Percentiles rank a stretch among this genome's conserved stretches.
Evolutionary conservation across 2,888 invertebrate species (phyloP).

Genomic region (Rotaria magnacalcarata): DNA sequence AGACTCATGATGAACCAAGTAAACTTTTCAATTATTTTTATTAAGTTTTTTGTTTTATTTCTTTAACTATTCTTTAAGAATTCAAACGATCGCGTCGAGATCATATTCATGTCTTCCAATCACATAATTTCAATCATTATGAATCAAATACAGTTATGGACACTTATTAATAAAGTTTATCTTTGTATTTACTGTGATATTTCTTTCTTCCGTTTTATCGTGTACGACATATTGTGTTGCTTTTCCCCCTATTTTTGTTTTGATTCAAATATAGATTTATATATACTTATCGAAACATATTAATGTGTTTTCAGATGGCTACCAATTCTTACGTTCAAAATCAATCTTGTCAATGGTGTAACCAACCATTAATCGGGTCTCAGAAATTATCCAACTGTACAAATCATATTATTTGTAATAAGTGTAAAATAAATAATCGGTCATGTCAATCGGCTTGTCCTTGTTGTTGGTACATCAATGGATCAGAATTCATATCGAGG

Average conservation of each 20-base stretch:
- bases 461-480: background rate
- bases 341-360: background rate
- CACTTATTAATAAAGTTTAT: background rate
- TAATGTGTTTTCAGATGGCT: background rate
- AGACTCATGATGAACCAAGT: background rate
- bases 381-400: background rate
- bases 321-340: background rate
- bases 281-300: background rate
- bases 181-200: constrained; percentile 16
- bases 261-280: background rate
- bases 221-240: background rate
- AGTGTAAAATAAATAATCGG: background rate
- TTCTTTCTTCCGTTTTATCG: background rate
- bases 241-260: background rate
- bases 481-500: background rate
- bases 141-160: background rate
- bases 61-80: background rate
- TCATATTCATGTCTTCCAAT: background rate
- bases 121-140: background rate
- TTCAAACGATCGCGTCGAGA: background rate
- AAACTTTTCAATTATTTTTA: background rate
- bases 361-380: background rate
- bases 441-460: background rate
- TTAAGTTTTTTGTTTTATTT: background rate
- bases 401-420: background rate